Evolutionary conservation across 1,140 invertebrate genomes (phyloP).

Genomic region (Aphaenogaster floridana): DNA sequence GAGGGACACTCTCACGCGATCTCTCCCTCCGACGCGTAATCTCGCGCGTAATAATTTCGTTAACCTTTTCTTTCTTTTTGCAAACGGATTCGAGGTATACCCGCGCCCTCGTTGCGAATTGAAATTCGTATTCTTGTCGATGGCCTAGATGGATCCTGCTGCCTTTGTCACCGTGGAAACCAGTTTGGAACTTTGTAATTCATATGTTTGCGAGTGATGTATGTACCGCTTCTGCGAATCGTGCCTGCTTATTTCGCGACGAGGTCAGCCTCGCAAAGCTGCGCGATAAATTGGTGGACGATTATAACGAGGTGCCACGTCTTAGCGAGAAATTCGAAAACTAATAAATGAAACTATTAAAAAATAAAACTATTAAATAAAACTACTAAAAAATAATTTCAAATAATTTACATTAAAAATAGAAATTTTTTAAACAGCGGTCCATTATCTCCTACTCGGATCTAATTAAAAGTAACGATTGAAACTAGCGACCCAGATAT

Average conservation of each 20-base stretch:
- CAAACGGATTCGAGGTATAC: not conserved
- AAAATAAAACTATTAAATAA: too few species aligned
- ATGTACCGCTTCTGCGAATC: conserved; percentile 48
- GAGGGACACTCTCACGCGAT: conserved; percentile 24
- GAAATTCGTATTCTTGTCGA: conserved; percentile 24
- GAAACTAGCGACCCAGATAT: not conserved
- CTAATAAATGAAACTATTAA: not conserved
- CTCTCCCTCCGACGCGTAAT: not conserved
- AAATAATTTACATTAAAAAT: not conserved
- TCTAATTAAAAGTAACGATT: not conserved
- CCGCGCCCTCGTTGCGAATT: conserved; percentile 9
- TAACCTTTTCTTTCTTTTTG: not conserved
- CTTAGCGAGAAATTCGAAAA: not conserved
- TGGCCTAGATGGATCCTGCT: conserved; percentile 13
- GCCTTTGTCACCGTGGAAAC: conserved; percentile 46
- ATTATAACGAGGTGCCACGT: not conserved
- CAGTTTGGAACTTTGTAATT: conserved; percentile 55
- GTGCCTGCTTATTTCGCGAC: conserved; percentile 39
- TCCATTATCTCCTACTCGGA: not conserved
- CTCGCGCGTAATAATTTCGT: conserved; percentile 25
- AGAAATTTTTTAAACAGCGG: not conserved
- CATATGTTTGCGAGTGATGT: conserved; percentile 40
- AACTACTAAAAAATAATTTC: too few species aligned
- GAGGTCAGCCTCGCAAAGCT: conserved; percentile 24
- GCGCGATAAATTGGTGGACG: not conserved